Percentiles rank a stretch among this genome's conserved stretches.
Evolutionary conservation across 2,888 invertebrate genomes (phyloP).

Genomic region (Cremastinae sp.): DNA sequence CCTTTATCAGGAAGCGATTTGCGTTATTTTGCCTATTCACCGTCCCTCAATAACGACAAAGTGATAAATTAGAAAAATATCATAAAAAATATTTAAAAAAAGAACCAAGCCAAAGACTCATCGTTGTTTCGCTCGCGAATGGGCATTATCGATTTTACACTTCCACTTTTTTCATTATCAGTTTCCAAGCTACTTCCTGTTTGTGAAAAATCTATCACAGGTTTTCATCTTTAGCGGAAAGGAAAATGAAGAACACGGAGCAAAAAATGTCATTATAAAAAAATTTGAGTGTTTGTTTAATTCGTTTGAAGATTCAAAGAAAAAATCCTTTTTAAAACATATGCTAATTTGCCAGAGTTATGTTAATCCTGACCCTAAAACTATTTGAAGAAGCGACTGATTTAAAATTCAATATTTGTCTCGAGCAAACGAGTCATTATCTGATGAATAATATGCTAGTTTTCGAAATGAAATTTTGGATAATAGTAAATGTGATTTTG

Average conservation of each 20-base stretch:
- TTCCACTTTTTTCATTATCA: slow-evolving; percentile 28
- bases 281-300: too few species aligned
- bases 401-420: neutral
- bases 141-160: slow-evolving; percentile 18
- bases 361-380: neutral
- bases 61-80: neutral
- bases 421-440: too few species aligned
- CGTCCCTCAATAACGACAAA: slow-evolving; percentile 9
- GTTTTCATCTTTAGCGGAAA: too few species aligned
- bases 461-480: too few species aligned
- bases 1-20: slow-evolving; percentile 12
- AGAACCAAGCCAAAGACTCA: slow-evolving; percentile 29
- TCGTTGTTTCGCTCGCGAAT: slow-evolving; percentile 2
- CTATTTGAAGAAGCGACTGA: slow-evolving; percentile 5
- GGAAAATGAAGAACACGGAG: too few species aligned
- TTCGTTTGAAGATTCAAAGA: too few species aligned
- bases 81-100: neutral
- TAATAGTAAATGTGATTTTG: too few species aligned
- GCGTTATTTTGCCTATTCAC: slow-evolving; percentile 18
- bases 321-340: neutral
- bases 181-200: too few species aligned
- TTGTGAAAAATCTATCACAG: too few species aligned
- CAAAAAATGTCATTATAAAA: too few species aligned
- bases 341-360: neutral
- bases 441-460: too few species aligned